Conservation (phyloP, 2,797 vertebrate genomes). For the Trichosurus vulpecula region DNA sequence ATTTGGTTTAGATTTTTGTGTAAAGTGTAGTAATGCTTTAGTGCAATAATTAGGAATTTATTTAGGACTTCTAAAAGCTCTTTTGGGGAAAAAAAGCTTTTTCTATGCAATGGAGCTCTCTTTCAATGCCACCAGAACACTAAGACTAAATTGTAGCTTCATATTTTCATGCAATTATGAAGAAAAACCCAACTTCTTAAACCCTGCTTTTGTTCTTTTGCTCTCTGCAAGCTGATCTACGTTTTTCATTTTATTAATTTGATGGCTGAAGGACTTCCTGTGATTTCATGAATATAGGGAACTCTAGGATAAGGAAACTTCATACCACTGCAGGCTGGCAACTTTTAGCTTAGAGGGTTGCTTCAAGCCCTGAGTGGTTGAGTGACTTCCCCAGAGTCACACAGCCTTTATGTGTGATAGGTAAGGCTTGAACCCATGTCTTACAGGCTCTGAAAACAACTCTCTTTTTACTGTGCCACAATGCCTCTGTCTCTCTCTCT, state of each 20-base stretch:
- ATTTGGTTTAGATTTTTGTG: conserved; percentile 24
- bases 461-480: background rate
- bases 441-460: background rate
- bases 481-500: background rate
- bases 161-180: conserved; percentile 20
- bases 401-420: background rate
- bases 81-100: conserved; percentile 21
- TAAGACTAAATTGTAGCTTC: conserved; percentile 26
- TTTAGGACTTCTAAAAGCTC: background rate
- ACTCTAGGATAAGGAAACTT: background rate
- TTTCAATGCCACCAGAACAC: conserved; percentile 45
- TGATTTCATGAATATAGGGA: background rate
- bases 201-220: conserved; percentile 33
- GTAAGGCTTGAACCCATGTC: background rate
- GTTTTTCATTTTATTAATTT: background rate
- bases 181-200: conserved; percentile 31
- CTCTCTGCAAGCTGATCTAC: background rate
- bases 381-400: background rate
- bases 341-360: background rate
- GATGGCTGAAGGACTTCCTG: background rate
- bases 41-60: conserved; percentile 17
- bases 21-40: conserved; percentile 12
- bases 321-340: background rate
- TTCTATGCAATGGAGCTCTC: conserved; percentile 3
- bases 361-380: background rate